Conservation (phyloP, 2,797 vertebrate genomes). For the Setipinna tenuifilis region DNA sequence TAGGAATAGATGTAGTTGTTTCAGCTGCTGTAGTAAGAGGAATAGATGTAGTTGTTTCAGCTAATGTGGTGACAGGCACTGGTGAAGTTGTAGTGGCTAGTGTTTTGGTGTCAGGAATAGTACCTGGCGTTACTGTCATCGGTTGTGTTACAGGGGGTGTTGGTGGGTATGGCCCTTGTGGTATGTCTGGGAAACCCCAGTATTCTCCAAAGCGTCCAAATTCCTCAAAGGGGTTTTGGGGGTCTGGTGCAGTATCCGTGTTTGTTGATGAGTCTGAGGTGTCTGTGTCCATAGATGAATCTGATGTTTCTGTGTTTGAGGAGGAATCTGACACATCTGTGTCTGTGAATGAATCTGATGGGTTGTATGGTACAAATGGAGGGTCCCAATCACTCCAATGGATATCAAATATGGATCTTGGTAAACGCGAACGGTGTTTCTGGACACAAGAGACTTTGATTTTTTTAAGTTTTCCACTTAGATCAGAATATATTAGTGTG, state of each 20-base stretch:
- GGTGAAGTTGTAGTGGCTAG: background rate
- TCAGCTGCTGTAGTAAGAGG: background rate
- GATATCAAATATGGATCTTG: background rate
- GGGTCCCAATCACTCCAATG: background rate
- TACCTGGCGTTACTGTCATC: background rate
- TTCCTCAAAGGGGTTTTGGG: background rate
- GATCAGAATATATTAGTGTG: background rate
- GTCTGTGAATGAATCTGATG: background rate
- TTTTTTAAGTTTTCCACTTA: background rate
- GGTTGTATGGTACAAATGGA: background rate
- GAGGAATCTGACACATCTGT: background rate
- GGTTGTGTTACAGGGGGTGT: background rate
- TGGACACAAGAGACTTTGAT: background rate
- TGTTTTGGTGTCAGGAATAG: background rate
- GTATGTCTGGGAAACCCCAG: slow-evolving; percentile 2
- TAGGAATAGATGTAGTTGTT: background rate
- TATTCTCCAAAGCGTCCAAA: background rate
- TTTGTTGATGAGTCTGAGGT: background rate
- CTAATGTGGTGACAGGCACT: background rate
- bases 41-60: background rate
- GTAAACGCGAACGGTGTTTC: background rate
- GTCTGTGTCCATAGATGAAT: too few species aligned
- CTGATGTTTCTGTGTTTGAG: background rate
- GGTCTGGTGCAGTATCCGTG: background rate
- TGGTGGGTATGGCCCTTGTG: background rate